Evolutionary conservation across 2,888 invertebrate genomes (phyloP), one percentile per base, ranked within the genome.

Genomic region (Calliopum simillimum): DNA sequence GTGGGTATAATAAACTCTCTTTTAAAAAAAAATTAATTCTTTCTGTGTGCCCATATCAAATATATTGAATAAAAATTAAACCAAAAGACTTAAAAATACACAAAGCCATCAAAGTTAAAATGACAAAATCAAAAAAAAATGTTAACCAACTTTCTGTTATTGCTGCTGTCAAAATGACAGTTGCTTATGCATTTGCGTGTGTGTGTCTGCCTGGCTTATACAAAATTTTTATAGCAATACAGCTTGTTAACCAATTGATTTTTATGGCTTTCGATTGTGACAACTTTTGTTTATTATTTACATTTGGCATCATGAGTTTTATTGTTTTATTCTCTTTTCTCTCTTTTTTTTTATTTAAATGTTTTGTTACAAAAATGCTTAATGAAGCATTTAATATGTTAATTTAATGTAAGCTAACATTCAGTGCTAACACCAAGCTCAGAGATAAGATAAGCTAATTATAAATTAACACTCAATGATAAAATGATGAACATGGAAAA

Each of bases 201-300:
- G n/a, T 33, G 8, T 58, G 14, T 23, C 4, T 58, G 33, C 33
- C 33, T 43, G 43, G 25, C 2, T 33, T 13, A 14, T 16, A 41
- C 12, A 16, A 12, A 21, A 33, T 41, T 21, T 64, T 64, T 53
- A 64, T 53, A 21, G 64, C 12, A 51, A 25, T 51, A 33, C 47
- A 46, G 67, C 58, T 59, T 66, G 49, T 67, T 59, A 59, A 67
- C 49, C 58, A 59, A 58, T 67, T 67, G 66, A 58, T 67, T 44
- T 67, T 67, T 67, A 67, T 67, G 3, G 66, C 56, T 47, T 47
- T 58, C 33, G 66, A 46, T 67, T 67, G 66, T 67, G 66, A 67
- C 66, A 67, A 56, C 66, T 56, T n/a, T 23, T 47, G 49, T 49
- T 41, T 21, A 25, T 6, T 21, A 59, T 53, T 55, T 55, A 21